phyloP scores from a whole-genome alignment of 2,888 invertebrate genomes.

The Callosobruchus maculatus region DNA sequence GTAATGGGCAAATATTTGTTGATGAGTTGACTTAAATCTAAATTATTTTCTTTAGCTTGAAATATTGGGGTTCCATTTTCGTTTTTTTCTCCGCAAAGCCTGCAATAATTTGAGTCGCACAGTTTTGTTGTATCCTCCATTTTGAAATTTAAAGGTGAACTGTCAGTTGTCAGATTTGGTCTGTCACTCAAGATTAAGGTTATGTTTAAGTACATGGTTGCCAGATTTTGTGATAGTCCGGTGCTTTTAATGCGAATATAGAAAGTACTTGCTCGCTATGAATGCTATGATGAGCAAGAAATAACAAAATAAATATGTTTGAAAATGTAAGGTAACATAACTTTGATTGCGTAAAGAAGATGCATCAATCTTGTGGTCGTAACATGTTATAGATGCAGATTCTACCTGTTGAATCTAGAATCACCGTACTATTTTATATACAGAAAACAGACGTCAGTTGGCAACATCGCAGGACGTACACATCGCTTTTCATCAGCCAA shows the following conservation, averaged over 20 bases:
- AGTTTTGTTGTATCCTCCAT: constrained; percentile 47
- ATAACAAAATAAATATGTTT: too few relatives aligned
- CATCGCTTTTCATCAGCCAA: not conserved
- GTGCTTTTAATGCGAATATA: too few relatives aligned
- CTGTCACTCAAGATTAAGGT: not conserved
- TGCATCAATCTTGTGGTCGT: too few relatives aligned
- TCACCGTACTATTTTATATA: too few relatives aligned
- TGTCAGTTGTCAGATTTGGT: not conserved
- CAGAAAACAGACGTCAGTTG: not conserved
- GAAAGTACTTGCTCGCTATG: too few relatives aligned
- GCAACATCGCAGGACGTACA: not conserved
- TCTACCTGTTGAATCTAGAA: too few relatives aligned
- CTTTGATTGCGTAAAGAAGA: too few relatives aligned
- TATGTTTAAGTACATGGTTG: too few relatives aligned
- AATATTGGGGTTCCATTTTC: constrained; percentile 65
- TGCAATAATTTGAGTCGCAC: constrained; percentile 68
- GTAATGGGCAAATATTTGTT: constrained; percentile 73
- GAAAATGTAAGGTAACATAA: too few relatives aligned
- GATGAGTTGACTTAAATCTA: constrained; percentile 62
- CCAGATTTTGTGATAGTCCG: too few relatives aligned
- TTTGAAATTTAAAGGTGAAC: constrained; percentile 19
- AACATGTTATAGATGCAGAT: too few relatives aligned
- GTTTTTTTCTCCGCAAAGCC: constrained; percentile 74
- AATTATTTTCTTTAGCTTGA: constrained; percentile 55
- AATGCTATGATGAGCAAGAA: too few relatives aligned